Evolutionary conservation across 1,140 invertebrate species (phyloP), one percentile per base, ranked within the genome.

Genomic region (Chymomyza costata): DNA sequence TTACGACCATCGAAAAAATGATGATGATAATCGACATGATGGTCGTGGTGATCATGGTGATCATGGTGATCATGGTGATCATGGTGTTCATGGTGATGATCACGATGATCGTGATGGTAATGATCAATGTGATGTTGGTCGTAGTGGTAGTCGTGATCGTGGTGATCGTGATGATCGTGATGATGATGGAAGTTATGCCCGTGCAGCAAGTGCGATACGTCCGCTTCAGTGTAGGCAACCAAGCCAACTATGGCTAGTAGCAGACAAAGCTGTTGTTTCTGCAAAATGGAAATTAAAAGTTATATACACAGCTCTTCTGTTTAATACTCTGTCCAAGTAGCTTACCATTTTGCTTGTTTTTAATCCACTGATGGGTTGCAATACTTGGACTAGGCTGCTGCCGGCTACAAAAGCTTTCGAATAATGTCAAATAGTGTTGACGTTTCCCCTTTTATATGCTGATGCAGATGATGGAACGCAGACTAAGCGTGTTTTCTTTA

Each of bases 401-500:
- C 56, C 48, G 55, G 48, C 44, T 57, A 65, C 62, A 31, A 58
- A 51, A 62, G 53, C 52, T 57, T 60, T 43, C 38, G 64, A 66
- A 38, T 78, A 78, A 71, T 80, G 58, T 55, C 51, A 44, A 48
- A 10, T 61, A 49, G 39, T 44, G 53, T 35, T 40, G 67, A 46
- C 44, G 44, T 37, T 32, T 48, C 30, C 40, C 37, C 67, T 78
- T 78, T 78, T 78, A 78, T 78, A 78, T 14, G 3, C 6, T 8
- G 3, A 3, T 34, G 32, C 13, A 3, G 32, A 34, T 34, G 21
- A n/a, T 60, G 32, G 25, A 10, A 30, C 15, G 14, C 11, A 51
- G 25, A 64, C 64, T 55, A 67, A 67, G 61, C 50, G 32, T 46
- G 67, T 71, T 71, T 71, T 73, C 73, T 80, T 78, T 55, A 73